These are phyloP conservation scores for Globodera ellingtonae DNA, from an alignment of 1,140 invertebrate species.

Conservation along the genomic window DNA sequence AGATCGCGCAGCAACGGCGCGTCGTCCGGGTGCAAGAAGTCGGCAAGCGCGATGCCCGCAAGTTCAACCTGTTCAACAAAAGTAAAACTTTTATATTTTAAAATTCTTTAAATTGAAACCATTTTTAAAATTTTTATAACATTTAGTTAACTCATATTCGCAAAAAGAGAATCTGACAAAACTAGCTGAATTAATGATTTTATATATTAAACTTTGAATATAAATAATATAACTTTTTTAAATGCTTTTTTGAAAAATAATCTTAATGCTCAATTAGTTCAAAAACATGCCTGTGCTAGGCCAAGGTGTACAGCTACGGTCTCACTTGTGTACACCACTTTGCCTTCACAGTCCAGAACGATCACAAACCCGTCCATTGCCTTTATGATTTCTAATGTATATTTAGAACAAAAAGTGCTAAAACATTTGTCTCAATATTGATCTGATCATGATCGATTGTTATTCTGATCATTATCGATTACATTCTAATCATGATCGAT, in stretches of 20 bases:
- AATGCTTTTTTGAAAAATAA: too few species aligned
- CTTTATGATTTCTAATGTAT: not conserved
- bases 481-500: not conserved
- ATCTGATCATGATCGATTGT: not conserved
- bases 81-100: not conserved
- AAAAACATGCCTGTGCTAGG: constrained; percentile 11
- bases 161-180: too few species aligned
- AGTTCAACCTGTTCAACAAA: constrained; percentile 6
- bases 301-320: constrained; percentile 27
- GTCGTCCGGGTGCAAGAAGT: constrained; percentile 20
- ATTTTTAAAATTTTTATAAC: too few species aligned
- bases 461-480: too few species aligned
- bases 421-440: too few species aligned
- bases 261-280: too few species aligned
- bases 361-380: constrained; percentile 32
- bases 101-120: too few species aligned
- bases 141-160: too few species aligned
- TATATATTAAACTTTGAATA: too few species aligned
- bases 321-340: constrained; percentile 13
- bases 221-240: too few species aligned
- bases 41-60: not conserved
- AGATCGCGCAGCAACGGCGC: not conserved
- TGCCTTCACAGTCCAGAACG: constrained; percentile 14
- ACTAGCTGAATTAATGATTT: too few species aligned
- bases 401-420: too few species aligned